These are phyloP conservation scores for Neogale vison DNA, from an alignment of 2,113 vertebrate genomes.

Conservation along the genomic window DNA sequence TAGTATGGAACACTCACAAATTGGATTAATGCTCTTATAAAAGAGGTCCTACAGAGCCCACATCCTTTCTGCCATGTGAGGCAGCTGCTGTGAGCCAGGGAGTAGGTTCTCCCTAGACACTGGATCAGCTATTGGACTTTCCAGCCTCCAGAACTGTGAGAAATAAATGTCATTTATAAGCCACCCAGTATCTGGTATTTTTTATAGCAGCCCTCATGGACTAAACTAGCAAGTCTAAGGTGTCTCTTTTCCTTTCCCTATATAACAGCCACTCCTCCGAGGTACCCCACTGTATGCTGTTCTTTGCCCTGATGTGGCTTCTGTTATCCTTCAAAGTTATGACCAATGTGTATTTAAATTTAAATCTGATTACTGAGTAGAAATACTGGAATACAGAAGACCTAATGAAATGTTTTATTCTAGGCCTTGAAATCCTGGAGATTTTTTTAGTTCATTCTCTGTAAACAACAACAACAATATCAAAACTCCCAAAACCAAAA, in stretches of 20 bases:
- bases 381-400: not conserved
- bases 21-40: not conserved
- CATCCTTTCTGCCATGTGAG: not conserved
- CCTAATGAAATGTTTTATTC: not conserved
- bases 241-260: not conserved
- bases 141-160: not conserved
- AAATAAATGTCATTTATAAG: not conserved
- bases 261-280: not conserved
- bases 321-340: not conserved
- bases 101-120: not conserved
- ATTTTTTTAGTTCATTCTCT: not conserved
- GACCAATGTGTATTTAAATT: not conserved
- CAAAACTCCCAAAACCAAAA: not conserved
- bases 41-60: not conserved
- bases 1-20: not conserved
- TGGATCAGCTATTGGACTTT: not conserved
- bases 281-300: not conserved
- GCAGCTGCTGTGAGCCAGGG: not conserved
- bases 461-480: not conserved
- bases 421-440: not conserved
- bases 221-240: not conserved
- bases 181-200: not conserved
- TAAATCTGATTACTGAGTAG: constrained; percentile 10
- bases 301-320: not conserved
- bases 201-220: not conserved